phyloP scores from a whole-genome alignment of 2,113 vertebrate species.

The Campylomormyrus tamandua region DNA sequence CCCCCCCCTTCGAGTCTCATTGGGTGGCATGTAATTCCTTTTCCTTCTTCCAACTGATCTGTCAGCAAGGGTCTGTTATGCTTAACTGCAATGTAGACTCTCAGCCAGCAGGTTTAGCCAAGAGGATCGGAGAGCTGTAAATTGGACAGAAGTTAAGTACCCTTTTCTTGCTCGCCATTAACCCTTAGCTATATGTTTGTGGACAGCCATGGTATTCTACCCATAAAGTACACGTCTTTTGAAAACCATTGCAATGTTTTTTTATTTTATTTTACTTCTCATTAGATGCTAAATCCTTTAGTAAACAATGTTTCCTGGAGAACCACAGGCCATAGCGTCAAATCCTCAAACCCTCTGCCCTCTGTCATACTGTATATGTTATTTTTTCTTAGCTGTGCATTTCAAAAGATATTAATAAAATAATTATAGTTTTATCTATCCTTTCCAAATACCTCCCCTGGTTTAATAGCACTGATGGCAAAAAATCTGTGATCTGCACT shows the following conservation, averaged over 20 bases:
- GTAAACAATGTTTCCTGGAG: constrained; percentile 2
- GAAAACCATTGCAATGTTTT: constrained; percentile 36
- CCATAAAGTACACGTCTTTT: constrained; percentile 36
- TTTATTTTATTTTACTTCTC: constrained; percentile 23
- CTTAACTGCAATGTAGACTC: constrained; percentile 38
- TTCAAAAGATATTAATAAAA: not conserved
- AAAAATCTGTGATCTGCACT: not conserved
- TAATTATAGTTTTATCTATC: not conserved
- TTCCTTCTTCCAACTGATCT: constrained; percentile 61
- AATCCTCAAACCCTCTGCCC: not conserved
- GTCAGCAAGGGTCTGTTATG: constrained; percentile 60
- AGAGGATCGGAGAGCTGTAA: constrained; percentile 62
- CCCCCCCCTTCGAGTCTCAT: constrained; percentile 45
- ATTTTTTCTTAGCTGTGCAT: not conserved
- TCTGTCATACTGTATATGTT: not conserved
- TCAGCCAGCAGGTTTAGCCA: constrained; percentile 45
- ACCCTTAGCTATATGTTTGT: constrained; percentile 55
- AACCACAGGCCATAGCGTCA: constrained; percentile 2
- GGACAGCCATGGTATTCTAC: constrained; percentile 53
- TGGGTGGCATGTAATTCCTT: constrained; percentile 54
- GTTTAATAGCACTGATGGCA: not conserved
- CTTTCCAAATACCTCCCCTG: not conserved
- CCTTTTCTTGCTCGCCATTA: constrained; percentile 65
- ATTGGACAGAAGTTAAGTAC: constrained; percentile 73
- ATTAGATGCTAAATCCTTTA: constrained; percentile 19